Conservation (phyloP, 2,797 vertebrate species). For the Galagoides demidoff region DNA sequence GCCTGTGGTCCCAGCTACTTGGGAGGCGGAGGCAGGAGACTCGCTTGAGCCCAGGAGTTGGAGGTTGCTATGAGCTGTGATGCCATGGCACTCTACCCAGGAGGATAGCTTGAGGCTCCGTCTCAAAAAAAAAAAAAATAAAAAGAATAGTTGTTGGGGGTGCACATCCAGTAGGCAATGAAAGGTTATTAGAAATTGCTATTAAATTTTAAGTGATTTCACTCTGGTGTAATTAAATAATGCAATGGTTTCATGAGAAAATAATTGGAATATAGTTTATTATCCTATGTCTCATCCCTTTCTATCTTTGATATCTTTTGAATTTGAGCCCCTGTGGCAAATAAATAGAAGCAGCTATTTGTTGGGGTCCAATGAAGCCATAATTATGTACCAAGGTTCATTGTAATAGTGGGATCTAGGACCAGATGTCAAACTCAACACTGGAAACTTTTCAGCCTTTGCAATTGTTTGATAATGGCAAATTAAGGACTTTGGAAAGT, state of each 20-base stretch:
- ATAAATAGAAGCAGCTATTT: slow-evolving; percentile 15
- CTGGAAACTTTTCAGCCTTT: background rate
- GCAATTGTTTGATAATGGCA: background rate
- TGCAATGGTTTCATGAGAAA: background rate
- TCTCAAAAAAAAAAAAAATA: no score
- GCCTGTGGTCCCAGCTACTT: no score
- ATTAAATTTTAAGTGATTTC: slow-evolving; percentile 53
- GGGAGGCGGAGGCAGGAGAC: no score
- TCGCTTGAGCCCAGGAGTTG: no score
- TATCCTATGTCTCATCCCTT: background rate
- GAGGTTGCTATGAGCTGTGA: no score
- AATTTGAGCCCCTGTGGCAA: background rate
- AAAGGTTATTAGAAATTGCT: background rate
- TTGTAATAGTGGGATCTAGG: background rate
- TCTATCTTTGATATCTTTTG: background rate
- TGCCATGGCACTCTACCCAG: no score
- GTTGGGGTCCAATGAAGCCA: background rate
- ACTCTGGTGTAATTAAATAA: slow-evolving; percentile 24
- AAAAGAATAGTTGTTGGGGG: background rate
- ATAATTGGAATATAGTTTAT: background rate
- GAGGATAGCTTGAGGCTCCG: no score
- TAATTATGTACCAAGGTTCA: background rate
- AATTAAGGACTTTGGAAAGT: background rate
- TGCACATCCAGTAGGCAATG: background rate
- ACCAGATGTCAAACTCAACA: background rate